Evolutionary conservation across 2,113 vertebrate genomes (phyloP), one percentile per base, ranked within the genome.

Genomic region (Silurus asotus): DNA sequence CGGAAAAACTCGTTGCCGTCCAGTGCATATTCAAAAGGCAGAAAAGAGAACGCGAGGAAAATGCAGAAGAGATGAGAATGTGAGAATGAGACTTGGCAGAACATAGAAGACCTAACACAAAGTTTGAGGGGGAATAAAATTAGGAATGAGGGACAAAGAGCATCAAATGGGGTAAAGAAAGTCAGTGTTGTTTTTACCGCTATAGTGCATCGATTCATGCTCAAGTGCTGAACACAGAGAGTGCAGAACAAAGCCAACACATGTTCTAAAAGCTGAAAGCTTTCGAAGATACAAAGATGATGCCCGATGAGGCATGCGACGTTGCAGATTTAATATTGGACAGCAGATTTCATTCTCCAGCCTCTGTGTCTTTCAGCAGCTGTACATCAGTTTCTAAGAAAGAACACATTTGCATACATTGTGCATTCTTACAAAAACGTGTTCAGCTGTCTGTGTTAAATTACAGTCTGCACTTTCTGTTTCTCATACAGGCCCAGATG

Each of bases 1-100:
- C 86, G 92, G 93, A 95, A 95, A 95, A 94, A 91, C 88, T 87
- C 82, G 88, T 90, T 88, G 61, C 80, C 78, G 81, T 94, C 93
- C 93, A 95, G 91, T 86, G 85, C 84, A 88, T 86, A 89, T 92
- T 91, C 84, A 77, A 91, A 86, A 89, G 85, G 91, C 49, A 79
- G 70, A 81, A 88, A 85, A 70, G 72, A 78, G 84, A 74, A 88
- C 82, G 84, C 8, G 51, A 85, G 85, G 74, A 75, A 87, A 64
- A 67, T 55, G 81, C 51, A 65, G 82, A n/a, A 69, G 53, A 59
- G 80, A 85, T 53, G 75, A 76, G 80, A 85, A 83, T 86, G 85
- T 81, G 62, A 85, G 88, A 87, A 62, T 56, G 67, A 79, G 75
- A 83, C 62, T 78, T 69, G 59, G 87, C 85, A 86, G 81, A 82